Percentiles rank a stretch among this genome's conserved stretches.
phyloP scores from a whole-genome alignment of 2,888 invertebrate species.

The Dicyrtoma fusca region DNA sequence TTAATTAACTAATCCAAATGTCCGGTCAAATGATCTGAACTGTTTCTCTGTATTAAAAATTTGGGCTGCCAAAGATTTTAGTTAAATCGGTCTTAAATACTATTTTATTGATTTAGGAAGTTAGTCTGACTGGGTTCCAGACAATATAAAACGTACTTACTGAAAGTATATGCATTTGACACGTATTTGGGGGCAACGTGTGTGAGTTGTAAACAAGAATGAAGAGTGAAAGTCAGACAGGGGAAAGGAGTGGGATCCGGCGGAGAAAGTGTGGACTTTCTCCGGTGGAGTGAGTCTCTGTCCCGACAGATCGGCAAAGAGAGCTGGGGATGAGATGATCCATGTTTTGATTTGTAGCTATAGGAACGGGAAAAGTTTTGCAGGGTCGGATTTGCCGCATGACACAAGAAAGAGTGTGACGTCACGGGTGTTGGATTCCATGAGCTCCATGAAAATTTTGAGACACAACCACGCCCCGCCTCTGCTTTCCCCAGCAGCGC shows the following conservation, averaged over 20 bases:
- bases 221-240: no score
- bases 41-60: no score
- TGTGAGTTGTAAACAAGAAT: no score
- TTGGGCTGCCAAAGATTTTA: no score
- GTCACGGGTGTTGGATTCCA: background rate
- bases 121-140: no score
- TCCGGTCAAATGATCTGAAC: no score
- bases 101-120: no score
- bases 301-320: slow-evolving; percentile 22
- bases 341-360: slow-evolving; percentile 26
- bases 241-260: background rate
- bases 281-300: background rate
- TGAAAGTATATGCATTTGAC: no score
- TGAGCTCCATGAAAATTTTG: background rate
- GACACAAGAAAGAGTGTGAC: slow-evolving; percentile 31
- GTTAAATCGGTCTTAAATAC: no score
- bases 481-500: slow-evolving; percentile 36
- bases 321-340: background rate
- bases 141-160: no score
- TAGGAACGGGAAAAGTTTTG: slow-evolving; percentile 29
- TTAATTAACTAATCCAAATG: no score
- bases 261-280: slow-evolving; percentile 22
- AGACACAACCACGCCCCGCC: slow-evolving; percentile 35
- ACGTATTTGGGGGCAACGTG: no score
- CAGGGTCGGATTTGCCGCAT: slow-evolving; percentile 38